phyloP scores from a whole-genome alignment of 2,888 invertebrate species.

The Masnerella sp. region DNA sequence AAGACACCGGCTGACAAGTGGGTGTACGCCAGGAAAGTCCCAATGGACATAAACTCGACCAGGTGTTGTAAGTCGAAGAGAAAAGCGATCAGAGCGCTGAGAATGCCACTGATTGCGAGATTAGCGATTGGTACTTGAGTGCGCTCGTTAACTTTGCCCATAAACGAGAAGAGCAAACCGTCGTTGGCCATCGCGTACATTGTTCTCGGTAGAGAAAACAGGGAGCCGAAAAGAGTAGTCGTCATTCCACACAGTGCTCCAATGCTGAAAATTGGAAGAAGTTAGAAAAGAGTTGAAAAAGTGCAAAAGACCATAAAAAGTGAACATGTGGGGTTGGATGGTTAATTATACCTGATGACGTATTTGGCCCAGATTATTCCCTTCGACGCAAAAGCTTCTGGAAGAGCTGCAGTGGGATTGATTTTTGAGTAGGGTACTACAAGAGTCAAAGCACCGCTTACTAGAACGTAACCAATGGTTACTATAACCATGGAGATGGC shows the following conservation, averaged over 20 bases:
- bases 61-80: slow-evolving; percentile 92
- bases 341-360: slow-evolving; percentile 76
- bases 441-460: slow-evolving; percentile 89
- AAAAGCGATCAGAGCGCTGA: slow-evolving; percentile 88
- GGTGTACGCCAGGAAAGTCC: slow-evolving; percentile 91
- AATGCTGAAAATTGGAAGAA: slow-evolving; percentile 80
- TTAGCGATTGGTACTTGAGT: slow-evolving; percentile 90
- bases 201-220: slow-evolving; percentile 91
- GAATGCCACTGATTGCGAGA: slow-evolving; percentile 86
- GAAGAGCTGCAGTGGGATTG: slow-evolving; percentile 87
- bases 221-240: slow-evolving; percentile 89
- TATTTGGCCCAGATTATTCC: slow-evolving; percentile 91
- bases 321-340: too few relatives aligned
- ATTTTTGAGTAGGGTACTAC: slow-evolving; percentile 88
- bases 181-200: slow-evolving; percentile 95
- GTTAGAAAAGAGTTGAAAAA: background rate
- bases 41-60: slow-evolving; percentile 97
- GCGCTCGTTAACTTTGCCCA: slow-evolving; percentile 86
- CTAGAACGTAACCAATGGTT: slow-evolving; percentile 88
- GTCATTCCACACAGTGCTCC: slow-evolving; percentile 96
- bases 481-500: slow-evolving; percentile 89
- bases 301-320: too few relatives aligned
- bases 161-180: slow-evolving; percentile 89
- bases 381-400: slow-evolving; percentile 87
- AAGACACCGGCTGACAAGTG: slow-evolving; percentile 95